These are phyloP conservation scores for Alosa sapidissima DNA, from an alignment of 2,797 vertebrate species.

Conservation along the genomic window DNA sequence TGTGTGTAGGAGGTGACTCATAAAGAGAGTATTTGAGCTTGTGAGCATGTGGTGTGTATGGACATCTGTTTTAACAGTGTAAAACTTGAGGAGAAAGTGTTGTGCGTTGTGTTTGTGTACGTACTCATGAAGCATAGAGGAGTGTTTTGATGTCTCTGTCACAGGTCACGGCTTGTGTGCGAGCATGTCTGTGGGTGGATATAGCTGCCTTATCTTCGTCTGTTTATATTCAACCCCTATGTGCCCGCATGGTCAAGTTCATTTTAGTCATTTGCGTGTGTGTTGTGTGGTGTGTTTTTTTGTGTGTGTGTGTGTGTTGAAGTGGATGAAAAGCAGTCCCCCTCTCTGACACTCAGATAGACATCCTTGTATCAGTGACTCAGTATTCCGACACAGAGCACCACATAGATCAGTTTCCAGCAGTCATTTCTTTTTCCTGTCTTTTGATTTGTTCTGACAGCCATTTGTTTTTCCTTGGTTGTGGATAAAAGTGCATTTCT, in stretches of 20 bases:
- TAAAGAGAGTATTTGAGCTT: slow-evolving; percentile 10
- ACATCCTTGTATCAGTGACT: background rate
- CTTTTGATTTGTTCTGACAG: background rate
- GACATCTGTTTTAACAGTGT: background rate
- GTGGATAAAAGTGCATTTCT: no score
- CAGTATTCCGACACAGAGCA: background rate
- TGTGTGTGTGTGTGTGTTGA: background rate
- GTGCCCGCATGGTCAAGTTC: background rate
- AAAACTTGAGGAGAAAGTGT: background rate
- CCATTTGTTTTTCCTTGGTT: background rate
- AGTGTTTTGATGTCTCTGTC: background rate
- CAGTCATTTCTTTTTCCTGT: background rate
- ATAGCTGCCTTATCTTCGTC: background rate
- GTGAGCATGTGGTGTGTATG: background rate
- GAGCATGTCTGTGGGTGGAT: background rate
- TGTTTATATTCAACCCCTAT: background rate
- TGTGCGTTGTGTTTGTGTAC: background rate
- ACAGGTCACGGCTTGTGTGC: background rate
- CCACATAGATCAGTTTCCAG: background rate
- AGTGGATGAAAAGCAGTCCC: background rate
- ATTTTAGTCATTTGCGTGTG: background rate
- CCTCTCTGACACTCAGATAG: background rate
- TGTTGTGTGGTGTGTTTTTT: background rate
- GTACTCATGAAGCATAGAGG: background rate
- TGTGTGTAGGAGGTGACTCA: slow-evolving; percentile 1